Base-by-base conservation (phyloP, 2,888 invertebrate genomes). In the Epirrhoe alternata region DNA sequence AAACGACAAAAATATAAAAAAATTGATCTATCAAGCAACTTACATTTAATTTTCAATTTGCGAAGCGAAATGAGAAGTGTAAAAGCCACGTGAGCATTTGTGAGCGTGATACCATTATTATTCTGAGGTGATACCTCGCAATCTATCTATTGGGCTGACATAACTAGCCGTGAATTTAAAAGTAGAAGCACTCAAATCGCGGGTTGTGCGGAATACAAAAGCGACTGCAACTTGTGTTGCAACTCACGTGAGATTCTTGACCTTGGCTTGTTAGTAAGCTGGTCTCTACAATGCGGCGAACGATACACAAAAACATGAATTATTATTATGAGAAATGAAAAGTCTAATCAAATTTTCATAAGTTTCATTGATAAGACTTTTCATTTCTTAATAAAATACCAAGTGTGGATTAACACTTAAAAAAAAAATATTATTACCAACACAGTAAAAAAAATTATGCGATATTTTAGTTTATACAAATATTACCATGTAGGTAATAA, bases 211-310 rank as follows among this genome's bases (percentile, higher is more conserved):
- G 30, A 51, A 51, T 51, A 51, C 51, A 31, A 30, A 50, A 50
- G 24, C n/a, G 16, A 16, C 50, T 17, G 50, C 30, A n/a, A 58
- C 57, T 63, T 56, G 45, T 67, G 52, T 69, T 64, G 69, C 68
- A 68, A 58, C 49, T 54, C 35, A 68, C 55, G 33, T 55, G 61
- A 67, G 59, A 63, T 64, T 17, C 49, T 16, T 10, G 60, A 68
- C 72, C 72, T 70, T 72, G 66, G 57, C 64, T 68, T 42, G 59
- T 69, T 64, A 56, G 61, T 64, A 61, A 63, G 42, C 30, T 6
- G 1, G 49, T 17, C 10, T 7, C 17, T 17, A 17, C 4, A 30
- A 51, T 12, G 30, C 47, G 6, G 5, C 14, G 47, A 42, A 10
- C 12, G 35, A 35, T 35, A 35, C 7, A 35, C 7, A 7, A 35